Conservation (phyloP, 2,797 vertebrate genomes). For the Pseudochaenichthys georgianus region DNA sequence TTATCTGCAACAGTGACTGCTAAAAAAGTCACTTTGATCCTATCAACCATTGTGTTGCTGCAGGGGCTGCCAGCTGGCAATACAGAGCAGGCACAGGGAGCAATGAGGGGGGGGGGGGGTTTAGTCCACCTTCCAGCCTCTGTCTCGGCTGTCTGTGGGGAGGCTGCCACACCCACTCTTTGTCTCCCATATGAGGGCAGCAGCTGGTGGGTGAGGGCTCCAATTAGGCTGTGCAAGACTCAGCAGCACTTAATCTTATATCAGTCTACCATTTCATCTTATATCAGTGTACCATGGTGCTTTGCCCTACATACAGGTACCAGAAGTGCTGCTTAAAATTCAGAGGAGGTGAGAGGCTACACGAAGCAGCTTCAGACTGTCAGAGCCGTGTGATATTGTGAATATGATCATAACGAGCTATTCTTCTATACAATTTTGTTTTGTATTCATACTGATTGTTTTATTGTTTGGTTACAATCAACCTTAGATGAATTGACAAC, state of each 20-base stretch:
- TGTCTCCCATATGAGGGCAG: slow-evolving; percentile 74
- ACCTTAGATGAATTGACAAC: neutral
- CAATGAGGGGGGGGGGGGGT: slow-evolving; percentile 23
- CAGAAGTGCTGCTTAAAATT: neutral
- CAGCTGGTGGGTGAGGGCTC: slow-evolving; percentile 77
- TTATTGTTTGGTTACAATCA: neutral
- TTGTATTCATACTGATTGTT: neutral
- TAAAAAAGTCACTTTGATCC: slow-evolving; percentile 82
- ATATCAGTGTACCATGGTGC: slow-evolving; percentile 28
- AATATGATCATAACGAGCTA: neutral
- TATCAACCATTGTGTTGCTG: slow-evolving; percentile 71
- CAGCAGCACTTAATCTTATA: slow-evolving; percentile 36
- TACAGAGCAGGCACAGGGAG: slow-evolving; percentile 49
- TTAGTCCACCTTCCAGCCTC: slow-evolving; percentile 69
- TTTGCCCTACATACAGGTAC: neutral
- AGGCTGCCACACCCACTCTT: slow-evolving; percentile 77
- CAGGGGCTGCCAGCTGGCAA: slow-evolving; percentile 78
- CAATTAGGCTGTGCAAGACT: slow-evolving; percentile 69
- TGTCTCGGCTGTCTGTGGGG: slow-evolving; percentile 62
- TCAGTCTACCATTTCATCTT: slow-evolving; percentile 25
- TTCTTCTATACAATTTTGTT: neutral
- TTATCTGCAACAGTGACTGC: slow-evolving; percentile 74
- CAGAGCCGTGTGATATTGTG: neutral
- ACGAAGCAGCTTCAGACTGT: neutral
- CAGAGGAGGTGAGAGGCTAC: neutral